A percentile compares a stretch with the other conserved stretches of the same genome.
phyloP scores from a whole-genome alignment of 2,113 vertebrate species.

The Taxidea taxus region DNA sequence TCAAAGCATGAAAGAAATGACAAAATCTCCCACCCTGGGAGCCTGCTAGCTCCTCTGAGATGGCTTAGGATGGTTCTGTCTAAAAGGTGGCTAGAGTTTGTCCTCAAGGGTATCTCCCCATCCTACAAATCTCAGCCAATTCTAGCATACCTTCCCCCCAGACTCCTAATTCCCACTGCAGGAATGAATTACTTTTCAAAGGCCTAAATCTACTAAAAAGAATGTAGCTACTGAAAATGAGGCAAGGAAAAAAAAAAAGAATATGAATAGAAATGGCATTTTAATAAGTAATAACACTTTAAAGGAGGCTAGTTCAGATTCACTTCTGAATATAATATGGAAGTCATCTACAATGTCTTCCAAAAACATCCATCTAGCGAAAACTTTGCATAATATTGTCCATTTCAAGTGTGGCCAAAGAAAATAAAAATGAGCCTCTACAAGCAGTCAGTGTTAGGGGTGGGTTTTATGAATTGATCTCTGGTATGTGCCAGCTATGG shows the following conservation, averaged over 20 bases:
- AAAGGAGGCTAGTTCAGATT: slow-evolving; percentile 32
- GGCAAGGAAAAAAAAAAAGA: not conserved
- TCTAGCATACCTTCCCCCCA: not conserved
- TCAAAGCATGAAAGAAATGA: not conserved
- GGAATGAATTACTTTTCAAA: slow-evolving; percentile 50
- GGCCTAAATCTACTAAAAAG: slow-evolving; percentile 49
- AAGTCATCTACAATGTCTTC: slow-evolving; percentile 50
- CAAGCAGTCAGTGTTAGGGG: not conserved
- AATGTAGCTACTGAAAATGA: slow-evolving; percentile 54
- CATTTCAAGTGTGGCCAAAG: slow-evolving; percentile 21
- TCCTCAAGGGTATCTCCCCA: not conserved
- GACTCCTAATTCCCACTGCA: not conserved
- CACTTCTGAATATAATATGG: slow-evolving; percentile 44
- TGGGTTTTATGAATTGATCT: slow-evolving; percentile 8
- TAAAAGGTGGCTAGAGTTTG: fast-evolving
- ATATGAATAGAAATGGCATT: slow-evolving; percentile 67
- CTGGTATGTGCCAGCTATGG: not conserved
- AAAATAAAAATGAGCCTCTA: slow-evolving; percentile 43
- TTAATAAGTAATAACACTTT: slow-evolving; percentile 68
- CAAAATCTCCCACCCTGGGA: not conserved
- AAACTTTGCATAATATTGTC: not conserved
- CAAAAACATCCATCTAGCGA: not conserved
- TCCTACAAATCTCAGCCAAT: not conserved
- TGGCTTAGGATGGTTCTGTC: not conserved
- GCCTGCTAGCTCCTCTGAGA: not conserved